phyloP scores from a whole-genome alignment of 2,888 invertebrate species.

The Gortyna flavago region DNA sequence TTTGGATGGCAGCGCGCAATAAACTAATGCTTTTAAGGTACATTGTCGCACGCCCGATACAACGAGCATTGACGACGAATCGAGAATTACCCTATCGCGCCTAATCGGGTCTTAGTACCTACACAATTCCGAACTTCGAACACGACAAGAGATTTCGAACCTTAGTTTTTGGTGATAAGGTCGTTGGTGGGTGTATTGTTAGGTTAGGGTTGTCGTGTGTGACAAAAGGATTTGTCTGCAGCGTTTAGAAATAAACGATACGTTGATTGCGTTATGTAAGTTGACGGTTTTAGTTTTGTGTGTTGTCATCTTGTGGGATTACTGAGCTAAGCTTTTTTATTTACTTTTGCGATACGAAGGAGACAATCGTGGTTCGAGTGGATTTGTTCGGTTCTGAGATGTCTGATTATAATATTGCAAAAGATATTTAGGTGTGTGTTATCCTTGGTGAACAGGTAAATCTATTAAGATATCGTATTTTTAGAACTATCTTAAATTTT shows the following conservation, averaged over 20 bases:
- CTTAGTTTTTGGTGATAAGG: conserved; percentile 59
- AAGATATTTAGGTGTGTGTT: conserved; percentile 10
- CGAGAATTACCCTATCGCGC: conserved; percentile 85
- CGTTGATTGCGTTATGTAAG: conserved; percentile 87
- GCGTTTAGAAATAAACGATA: conserved; percentile 87
- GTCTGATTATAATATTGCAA: conserved; percentile 37
- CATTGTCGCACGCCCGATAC: conserved; percentile 81
- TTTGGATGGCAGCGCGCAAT: conserved; percentile 71
- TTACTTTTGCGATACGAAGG: conserved; percentile 69
- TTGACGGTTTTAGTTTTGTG: conserved; percentile 81
- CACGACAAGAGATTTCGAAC: conserved; percentile 54
- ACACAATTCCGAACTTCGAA: conserved; percentile 60
- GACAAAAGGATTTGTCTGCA: conserved; percentile 87
- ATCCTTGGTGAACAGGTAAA: conserved; percentile 2
- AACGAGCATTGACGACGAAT: conserved; percentile 82
- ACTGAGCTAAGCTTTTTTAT: conserved; percentile 69
- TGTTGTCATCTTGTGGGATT: conserved; percentile 76
- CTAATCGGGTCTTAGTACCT: conserved; percentile 85
- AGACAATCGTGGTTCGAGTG: conserved; percentile 45
- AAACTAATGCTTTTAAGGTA: conserved; percentile 83
- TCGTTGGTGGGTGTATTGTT: conserved; percentile 19
- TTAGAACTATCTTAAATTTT: neutral
- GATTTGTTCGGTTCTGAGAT: conserved; percentile 41
- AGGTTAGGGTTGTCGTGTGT: conserved; percentile 76
- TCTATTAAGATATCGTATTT: neutral